These are phyloP conservation scores for Lepisosteus oculatus DNA, from an alignment of 2,113 vertebrate species.

Conservation along the genomic window DNA sequence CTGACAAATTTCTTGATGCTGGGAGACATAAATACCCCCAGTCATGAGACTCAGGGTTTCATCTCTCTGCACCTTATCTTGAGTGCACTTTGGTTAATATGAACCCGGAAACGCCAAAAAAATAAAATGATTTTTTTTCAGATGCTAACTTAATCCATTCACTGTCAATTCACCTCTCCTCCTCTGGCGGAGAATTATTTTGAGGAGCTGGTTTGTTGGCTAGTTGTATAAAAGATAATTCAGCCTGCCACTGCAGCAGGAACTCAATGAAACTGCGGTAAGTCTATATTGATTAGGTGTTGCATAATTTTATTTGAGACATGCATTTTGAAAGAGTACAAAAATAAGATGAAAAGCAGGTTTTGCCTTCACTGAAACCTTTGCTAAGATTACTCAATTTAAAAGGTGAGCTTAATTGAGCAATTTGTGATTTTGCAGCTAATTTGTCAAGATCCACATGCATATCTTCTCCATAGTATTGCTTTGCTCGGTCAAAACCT, in stretches of 20 bases:
- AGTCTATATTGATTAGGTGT: background rate
- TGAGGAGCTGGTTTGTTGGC: too few species aligned
- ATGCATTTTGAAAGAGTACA: background rate
- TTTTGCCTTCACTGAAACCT: slow-evolving; percentile 1
- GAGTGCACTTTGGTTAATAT: background rate
- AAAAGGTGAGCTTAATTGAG: background rate
- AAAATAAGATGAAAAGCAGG: background rate
- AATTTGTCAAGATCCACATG: too few species aligned
- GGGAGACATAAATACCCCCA: background rate
- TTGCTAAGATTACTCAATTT: background rate
- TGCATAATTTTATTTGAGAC: background rate
- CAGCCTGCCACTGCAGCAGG: background rate
- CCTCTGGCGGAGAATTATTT: too few species aligned
- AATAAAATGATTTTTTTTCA: background rate
- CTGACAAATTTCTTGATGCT: background rate
- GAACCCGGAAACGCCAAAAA: background rate
- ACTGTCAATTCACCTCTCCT: background rate
- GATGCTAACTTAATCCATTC: background rate
- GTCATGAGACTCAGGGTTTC: background rate
- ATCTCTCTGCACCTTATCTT: background rate
- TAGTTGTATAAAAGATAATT: slow-evolving; percentile 1
- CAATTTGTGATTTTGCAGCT: too few species aligned
- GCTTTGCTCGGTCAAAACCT: too few species aligned
- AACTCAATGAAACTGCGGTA: background rate
- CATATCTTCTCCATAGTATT: too few species aligned